Evolutionary conservation across 2,113 vertebrate genomes (phyloP).

Genomic region (Tetraodon nigroviridis): DNA sequence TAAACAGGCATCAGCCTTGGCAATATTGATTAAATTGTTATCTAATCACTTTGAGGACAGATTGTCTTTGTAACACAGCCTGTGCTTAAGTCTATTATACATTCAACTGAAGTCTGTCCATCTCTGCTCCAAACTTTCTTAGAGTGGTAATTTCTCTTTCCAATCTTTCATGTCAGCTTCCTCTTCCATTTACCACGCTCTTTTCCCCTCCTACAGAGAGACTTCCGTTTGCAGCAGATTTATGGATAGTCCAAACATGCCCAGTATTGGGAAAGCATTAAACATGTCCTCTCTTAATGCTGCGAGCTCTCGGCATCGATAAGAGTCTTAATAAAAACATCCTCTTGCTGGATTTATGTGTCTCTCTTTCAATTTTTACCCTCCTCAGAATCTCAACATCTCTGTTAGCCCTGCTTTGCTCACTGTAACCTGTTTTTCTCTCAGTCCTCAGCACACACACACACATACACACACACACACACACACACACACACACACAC

Average conservation of each 20-base stretch:
- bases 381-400: conserved; percentile 29
- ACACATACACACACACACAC: conserved; percentile 8
- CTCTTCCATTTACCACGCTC: conserved; percentile 55
- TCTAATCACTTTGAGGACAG: conserved; percentile 16
- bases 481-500: conserved; percentile 21
- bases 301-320: conserved; percentile 73
- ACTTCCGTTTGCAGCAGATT: conserved; percentile 67
- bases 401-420: conserved; percentile 38
- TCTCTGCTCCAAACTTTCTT: conserved; percentile 41
- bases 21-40: conserved; percentile 42
- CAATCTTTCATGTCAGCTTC: conserved; percentile 50
- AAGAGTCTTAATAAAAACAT: conserved; percentile 81
- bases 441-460: conserved; percentile 11
- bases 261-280: conserved; percentile 80
- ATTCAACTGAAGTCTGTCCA: conserved; percentile 21
- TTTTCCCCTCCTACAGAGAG: conserved; percentile 46
- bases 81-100: conserved; percentile 32
- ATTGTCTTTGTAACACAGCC: conserved; percentile 23
- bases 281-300: conserved; percentile 79
- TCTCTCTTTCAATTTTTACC: conserved; percentile 63
- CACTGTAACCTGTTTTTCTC: conserved; percentile 26
- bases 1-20: conserved; percentile 10
- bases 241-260: conserved; percentile 69
- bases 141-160: conserved; percentile 47
- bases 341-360: conserved; percentile 67